These are phyloP conservation scores for Dorcus parallelipipedus DNA, from an alignment of 2,888 invertebrate species.

Conservation along the genomic window DNA sequence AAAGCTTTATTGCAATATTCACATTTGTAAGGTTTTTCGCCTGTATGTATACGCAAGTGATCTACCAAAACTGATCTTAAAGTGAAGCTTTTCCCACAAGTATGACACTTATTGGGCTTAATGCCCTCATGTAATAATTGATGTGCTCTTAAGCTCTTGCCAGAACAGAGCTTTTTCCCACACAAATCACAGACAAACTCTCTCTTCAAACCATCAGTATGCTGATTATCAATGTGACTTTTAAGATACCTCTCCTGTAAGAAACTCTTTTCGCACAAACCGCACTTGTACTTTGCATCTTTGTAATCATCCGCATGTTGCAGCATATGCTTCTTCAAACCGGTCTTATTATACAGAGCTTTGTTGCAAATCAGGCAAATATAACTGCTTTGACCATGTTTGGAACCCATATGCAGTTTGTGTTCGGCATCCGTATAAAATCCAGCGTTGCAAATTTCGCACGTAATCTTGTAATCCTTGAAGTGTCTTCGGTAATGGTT, in stretches of 20 bases:
- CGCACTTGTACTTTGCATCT: slow-evolving; percentile 32
- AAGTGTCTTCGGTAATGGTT: slow-evolving; percentile 59
- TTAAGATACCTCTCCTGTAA: slow-evolving; percentile 40
- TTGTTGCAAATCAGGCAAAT: slow-evolving; percentile 54
- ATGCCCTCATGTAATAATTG: slow-evolving; percentile 56
- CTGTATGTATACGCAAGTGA: slow-evolving; percentile 72
- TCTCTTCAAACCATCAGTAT: neutral
- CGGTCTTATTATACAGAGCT: slow-evolving; percentile 46
- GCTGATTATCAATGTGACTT: slow-evolving; percentile 24
- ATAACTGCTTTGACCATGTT: slow-evolving; percentile 34
- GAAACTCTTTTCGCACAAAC: slow-evolving; percentile 45
- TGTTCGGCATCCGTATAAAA: slow-evolving; percentile 37
- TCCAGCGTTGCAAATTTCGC: slow-evolving; percentile 39
- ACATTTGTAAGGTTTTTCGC: slow-evolving; percentile 60
- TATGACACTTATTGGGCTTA: slow-evolving; percentile 60
- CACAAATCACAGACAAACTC: neutral
- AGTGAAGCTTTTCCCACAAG: slow-evolving; percentile 61
- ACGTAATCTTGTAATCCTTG: slow-evolving; percentile 41
- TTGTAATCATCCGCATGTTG: slow-evolving; percentile 42
- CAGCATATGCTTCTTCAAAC: slow-evolving; percentile 34
- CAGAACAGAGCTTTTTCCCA: neutral
- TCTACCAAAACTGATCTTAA: neutral
- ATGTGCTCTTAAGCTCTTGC: neutral
- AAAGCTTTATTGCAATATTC: slow-evolving; percentile 56
- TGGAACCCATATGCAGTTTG: slow-evolving; percentile 33